Evolutionary conservation across 2,113 vertebrate species (phyloP), one percentile per base, ranked within the genome.

Genomic region (Carettochelys insculpta): DNA sequence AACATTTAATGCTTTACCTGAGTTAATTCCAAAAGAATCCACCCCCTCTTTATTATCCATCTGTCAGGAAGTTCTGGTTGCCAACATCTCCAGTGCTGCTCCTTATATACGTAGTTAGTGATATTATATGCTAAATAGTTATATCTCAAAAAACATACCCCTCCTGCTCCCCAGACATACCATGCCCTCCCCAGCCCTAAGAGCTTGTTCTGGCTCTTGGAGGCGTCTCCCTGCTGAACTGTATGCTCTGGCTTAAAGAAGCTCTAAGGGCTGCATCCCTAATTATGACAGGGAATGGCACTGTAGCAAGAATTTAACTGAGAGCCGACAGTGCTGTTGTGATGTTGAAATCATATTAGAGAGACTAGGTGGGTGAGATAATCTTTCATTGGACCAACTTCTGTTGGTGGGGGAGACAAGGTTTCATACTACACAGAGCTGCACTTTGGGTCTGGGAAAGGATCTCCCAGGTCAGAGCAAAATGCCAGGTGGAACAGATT

Each of bases 141-240:
- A 78, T 85, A 83, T 34, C 86, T 82, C 82, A 94, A 89, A 65
- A 92, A 90, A 87, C 38, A 1, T 76, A n/a, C n/a, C n/a, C n/a
- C n/a, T n/a, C n/a, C n/a, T n/a, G n/a, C 89, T 89, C 31, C 0
- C 2, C 0, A 0, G 85, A 52, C 17, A 86, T 52, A 68, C 82
- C 41, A 87, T 77, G 80, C 89, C 89, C 61, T 29, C 83, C 54
- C 34, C 0, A 1, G 1, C 20, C 22, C 22, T 6, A 5, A 3
- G 19, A 5, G 11, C 47, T 76, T 58, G 22, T 4, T 53, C 19
- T 65, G 51, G 76, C 61, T 85, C 77, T 77, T 0, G 0, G 34
- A 71, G 76, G 87, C 50, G 85, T 84, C 81, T 65, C 53, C 83
- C 58, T 77, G 25, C 11, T 78, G 3, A 41, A 89, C 65, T 78